Evolutionary conservation across 2,113 vertebrate genomes (phyloP).

Genomic region (Heterochromis multidens): DNA sequence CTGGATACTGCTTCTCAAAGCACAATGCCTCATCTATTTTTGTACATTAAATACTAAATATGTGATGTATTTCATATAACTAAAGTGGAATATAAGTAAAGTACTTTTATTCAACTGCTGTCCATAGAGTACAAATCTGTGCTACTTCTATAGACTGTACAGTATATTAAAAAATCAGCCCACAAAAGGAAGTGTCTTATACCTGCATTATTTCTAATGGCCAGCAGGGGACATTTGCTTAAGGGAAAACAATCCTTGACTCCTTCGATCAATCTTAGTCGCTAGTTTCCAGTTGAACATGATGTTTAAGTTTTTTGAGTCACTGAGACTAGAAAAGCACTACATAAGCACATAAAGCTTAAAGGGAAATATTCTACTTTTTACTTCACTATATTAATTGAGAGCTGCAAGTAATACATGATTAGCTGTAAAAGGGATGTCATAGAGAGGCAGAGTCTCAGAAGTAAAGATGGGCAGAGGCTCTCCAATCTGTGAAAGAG

Average conservation of each 20-base stretch:
- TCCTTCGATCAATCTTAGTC: not conserved
- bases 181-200: not conserved
- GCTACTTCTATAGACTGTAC: not conserved
- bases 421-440: no score
- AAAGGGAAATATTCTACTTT: rapidly evolving
- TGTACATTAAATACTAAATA: no score
- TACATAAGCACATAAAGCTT: not conserved
- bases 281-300: not conserved
- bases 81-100: not conserved
- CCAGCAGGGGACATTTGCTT: not conserved
- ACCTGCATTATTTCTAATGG: not conserved
- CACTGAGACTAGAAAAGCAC: not conserved
- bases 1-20: not conserved
- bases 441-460: no score
- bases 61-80: not conserved
- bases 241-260: not conserved
- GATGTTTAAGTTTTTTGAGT: not conserved
- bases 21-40: rapidly evolving
- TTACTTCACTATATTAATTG: not conserved
- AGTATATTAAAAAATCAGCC: no score
- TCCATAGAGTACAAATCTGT: not conserved
- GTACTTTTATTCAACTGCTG: not conserved
- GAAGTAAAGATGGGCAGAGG: no score
- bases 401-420: not conserved
- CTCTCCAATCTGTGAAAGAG: no score